Evolutionary conservation across 1,140 invertebrate genomes (phyloP), one percentile per base, ranked within the genome.

Genomic region (Sarcophaga bullata): DNA sequence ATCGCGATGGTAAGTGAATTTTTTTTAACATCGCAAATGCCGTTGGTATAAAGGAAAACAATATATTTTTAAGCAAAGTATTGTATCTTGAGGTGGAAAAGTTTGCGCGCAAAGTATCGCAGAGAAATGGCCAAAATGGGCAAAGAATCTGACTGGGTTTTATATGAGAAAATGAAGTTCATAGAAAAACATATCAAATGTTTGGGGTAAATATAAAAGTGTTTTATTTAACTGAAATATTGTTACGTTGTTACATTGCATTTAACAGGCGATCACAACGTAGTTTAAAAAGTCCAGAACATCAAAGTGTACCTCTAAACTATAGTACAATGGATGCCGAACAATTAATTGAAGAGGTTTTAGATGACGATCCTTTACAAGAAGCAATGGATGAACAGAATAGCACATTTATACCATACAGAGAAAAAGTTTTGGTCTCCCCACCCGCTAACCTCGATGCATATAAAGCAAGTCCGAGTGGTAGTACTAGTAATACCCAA

Each of bases 371-470:
- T 83, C 83, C 85, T 0, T 75, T 89, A 37, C 88, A 88, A 84
- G 88, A 89, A 76, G 88, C 88, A 73, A 89, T 89, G 88, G 88
- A 89, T n/a, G 88, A 89, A 75, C 88, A 89, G 84, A 47, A 19
- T 47, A 80, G 17, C 25, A 62, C 73, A 8, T 81, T 72, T 49
- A 58, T 48, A 37, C 52, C 62, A 1, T 81, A 25, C 15, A 13
- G 73, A 10, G 82, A 81, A 15, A 52, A 73, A 83, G 17, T 73
- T n/a, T 46, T 73, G 10, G 8, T 19, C 8, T 10, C 62, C 19
- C 19, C 80, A n/a, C 37, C 46, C 0, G 11, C 37, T 48, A 10
- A 46, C 6, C 25, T 54, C 0, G 37, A 52, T 8, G 6, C 15
- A 2, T 9, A 73, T 37, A 78, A 72, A 37, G 19, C 52, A 9